These are phyloP conservation scores for Penelope pileata DNA, from an alignment of 2,113 vertebrate genomes.

Conservation along the genomic window DNA sequence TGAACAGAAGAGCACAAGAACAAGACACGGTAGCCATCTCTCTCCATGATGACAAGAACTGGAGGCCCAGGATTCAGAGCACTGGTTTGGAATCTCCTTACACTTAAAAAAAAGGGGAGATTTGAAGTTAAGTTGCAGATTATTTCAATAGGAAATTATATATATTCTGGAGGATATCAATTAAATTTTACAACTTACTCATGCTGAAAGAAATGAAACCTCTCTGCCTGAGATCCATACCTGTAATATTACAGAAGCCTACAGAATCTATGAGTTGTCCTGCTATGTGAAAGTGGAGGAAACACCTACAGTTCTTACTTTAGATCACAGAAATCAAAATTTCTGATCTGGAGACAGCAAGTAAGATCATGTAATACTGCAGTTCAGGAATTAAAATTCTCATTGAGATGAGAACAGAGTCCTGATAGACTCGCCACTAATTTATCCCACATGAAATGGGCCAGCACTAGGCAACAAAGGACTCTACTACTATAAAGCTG, in stretches of 20 bases:
- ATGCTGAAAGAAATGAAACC: neutral
- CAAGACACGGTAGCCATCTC: neutral
- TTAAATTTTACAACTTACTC: neutral
- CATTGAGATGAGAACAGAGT: neutral
- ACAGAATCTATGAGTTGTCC: neutral
- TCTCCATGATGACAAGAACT: neutral
- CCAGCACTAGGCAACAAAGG: neutral
- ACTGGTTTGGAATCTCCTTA: neutral
- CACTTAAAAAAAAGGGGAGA: neutral
- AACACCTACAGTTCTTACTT: neutral
- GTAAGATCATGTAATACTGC: fast-evolving
- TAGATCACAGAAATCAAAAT: neutral
- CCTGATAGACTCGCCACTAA: neutral
- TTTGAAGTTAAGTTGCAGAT: neutral
- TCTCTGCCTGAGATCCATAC: neutral
- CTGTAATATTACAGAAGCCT: neutral
- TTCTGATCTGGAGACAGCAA: neutral
- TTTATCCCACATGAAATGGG: neutral
- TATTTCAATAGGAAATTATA: neutral
- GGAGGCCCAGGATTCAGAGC: neutral
- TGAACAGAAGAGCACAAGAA: neutral
- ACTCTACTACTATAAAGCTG: neutral
- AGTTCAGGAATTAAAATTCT: neutral
- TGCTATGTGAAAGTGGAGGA: neutral
- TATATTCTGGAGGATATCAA: neutral